Base-by-base conservation (phyloP, 1,140 invertebrate species). In the Zaprionus taronus region DNA sequence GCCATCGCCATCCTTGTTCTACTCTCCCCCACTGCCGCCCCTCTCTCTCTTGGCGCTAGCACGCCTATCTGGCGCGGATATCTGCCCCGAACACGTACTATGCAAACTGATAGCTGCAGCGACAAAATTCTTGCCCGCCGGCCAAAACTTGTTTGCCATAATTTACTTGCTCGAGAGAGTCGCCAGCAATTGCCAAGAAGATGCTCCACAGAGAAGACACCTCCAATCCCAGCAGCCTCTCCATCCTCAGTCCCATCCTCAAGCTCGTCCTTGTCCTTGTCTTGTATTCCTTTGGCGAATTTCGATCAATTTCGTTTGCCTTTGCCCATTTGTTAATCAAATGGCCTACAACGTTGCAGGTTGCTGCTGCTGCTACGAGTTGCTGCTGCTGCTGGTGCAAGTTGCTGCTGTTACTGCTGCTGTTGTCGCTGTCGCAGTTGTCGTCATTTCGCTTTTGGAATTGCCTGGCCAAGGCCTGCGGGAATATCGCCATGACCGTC, bases 301-400 rank as follows among this genome's bases (percentile, higher is more conserved):
- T 90, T 90, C 85, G 85, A 90, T 90, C 85, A 90, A 90, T 90
- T 90, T 90, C 82, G 86, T 91, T 90, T 91, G 86, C 82, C 75
- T 90, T 90, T 85, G 70, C 31, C 85, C 81, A 90, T 90, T 90
- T 90, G 85, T 90, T 90, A 90, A 90, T 90, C 85, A 90, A 90
- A 90, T 90, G 86, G 85, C 85, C 85, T 82, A 90, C 86, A 91
- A 85, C 79, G 68, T 81, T 72, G 79, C 61, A 60, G 47, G 64
- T 72, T 72, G 79, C 60, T 49, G 71, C 26, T 49, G 71, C 26
- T 41, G 58, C 31, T 55, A 57, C 57, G 36, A 24, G 47, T 70
- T 70, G 66, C 49, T 31, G 9, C 3, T 34, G 31, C 7, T 38
- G 65, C 56, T 83, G 55, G 20, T 20, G 20, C 41, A 17, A 66